Conservation (phyloP, 2,888 invertebrate species). For the Helicoverpa assulta region DNA sequence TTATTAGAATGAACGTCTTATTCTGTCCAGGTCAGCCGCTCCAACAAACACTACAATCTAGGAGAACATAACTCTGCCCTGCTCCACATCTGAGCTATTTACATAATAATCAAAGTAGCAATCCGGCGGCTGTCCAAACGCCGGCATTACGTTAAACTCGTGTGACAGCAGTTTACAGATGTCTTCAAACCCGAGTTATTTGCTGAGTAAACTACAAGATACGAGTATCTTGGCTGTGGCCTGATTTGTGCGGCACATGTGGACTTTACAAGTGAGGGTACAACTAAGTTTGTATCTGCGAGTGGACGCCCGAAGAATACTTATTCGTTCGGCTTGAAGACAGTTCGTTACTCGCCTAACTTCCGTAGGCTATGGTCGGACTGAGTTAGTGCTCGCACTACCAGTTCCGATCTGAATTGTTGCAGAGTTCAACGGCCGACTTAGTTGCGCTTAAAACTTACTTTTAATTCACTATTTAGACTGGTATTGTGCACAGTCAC, state of each 20-base stretch:
- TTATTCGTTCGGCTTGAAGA: slow-evolving; percentile 51
- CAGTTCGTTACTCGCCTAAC: slow-evolving; percentile 57
- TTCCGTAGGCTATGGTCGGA: slow-evolving; percentile 29
- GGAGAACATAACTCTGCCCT: not conserved
- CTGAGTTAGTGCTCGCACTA: slow-evolving; percentile 32
- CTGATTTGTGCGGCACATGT: slow-evolving; percentile 44
- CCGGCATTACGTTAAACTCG: slow-evolving; percentile 41
- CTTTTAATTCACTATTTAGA: not conserved
- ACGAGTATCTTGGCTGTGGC: slow-evolving; percentile 29
- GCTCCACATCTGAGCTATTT: slow-evolving; percentile 21
- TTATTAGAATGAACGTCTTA: too few relatives aligned
- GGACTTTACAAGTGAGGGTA: slow-evolving; percentile 21
- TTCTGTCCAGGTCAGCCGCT: too few relatives aligned
- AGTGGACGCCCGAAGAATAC: slow-evolving; percentile 54
- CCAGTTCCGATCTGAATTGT: slow-evolving; percentile 19
- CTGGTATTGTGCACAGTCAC: not conserved
- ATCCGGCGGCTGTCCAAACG: slow-evolving; percentile 17
- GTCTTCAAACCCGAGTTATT: slow-evolving; percentile 53
- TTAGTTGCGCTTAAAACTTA: slow-evolving; percentile 15
- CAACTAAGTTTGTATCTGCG: slow-evolving; percentile 20
- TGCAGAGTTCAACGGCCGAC: slow-evolving; percentile 10
- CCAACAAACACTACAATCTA: not conserved
- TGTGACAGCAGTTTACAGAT: slow-evolving; percentile 48
- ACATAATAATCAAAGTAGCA: slow-evolving; percentile 46
- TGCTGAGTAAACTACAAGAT: slow-evolving; percentile 42